Percentiles rank a stretch among this genome's conserved stretches.
phyloP scores from a whole-genome alignment of 2,797 vertebrate genomes.

The Pachyuromys duprasi region DNA sequence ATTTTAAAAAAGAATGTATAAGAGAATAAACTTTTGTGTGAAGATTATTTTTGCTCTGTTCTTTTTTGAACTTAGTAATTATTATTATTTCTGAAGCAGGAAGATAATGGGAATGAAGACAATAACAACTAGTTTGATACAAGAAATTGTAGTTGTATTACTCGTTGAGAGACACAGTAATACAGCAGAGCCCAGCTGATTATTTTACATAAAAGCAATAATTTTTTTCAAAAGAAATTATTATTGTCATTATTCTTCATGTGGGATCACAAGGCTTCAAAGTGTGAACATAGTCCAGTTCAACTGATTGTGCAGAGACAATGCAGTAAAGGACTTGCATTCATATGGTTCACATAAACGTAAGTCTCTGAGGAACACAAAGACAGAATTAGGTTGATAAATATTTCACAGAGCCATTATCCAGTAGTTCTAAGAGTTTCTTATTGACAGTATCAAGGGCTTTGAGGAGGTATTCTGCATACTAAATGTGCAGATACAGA shows the following conservation, averaged over 20 bases:
- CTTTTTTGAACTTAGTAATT: constrained; percentile 17
- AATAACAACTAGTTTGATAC: constrained; percentile 6
- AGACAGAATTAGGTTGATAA: constrained; percentile 81
- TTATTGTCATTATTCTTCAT: constrained; percentile 74
- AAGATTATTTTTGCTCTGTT: background rate
- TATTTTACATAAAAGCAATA: constrained; percentile 59
- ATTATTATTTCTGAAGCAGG: constrained; percentile 43
- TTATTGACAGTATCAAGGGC: constrained; percentile 77
- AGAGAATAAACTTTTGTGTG: background rate
- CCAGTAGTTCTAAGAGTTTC: constrained; percentile 76
- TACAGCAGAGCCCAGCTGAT: background rate
- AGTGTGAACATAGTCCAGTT: constrained; percentile 49
- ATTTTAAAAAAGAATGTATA: too few species aligned
- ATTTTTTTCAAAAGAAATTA: constrained; percentile 57
- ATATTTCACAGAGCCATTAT: constrained; percentile 84
- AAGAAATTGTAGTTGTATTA: background rate
- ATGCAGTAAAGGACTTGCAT: constrained; percentile 70
- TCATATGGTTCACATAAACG: constrained; percentile 63
- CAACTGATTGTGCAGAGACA: constrained; percentile 69
- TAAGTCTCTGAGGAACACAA: constrained; percentile 68
- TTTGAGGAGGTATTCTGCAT: constrained; percentile 71
- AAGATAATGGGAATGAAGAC: background rate
- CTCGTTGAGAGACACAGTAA: constrained; percentile 6
- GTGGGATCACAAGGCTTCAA: constrained; percentile 32
- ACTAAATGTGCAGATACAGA: constrained; percentile 68